These are phyloP conservation scores for Sthenelais limicola DNA, from an alignment of 2,888 invertebrate species.

Conservation along the genomic window DNA sequence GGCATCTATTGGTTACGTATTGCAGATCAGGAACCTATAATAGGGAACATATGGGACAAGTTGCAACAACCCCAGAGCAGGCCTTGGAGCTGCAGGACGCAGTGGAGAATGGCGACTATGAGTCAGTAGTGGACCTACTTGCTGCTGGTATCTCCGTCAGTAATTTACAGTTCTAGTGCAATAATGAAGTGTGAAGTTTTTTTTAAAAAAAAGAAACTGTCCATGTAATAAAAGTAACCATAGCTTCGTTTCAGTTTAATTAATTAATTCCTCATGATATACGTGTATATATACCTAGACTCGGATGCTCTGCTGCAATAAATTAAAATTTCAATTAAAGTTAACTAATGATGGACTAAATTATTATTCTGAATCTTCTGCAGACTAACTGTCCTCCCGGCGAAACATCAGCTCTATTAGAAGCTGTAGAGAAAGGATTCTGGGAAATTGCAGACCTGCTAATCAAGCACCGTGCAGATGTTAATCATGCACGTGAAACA, in stretches of 20 bases:
- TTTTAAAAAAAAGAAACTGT: neutral
- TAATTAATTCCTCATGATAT: too few relatives aligned
- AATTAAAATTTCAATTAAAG: too few relatives aligned
- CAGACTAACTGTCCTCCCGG: conserved; percentile 19
- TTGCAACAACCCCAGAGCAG: conserved; percentile 19
- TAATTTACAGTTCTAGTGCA: too few relatives aligned
- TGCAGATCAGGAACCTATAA: too few relatives aligned
- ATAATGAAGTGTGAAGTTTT: neutral
- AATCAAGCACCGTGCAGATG: conserved; percentile 13
- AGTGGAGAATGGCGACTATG: neutral
- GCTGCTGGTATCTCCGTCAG: conserved; percentile 23
- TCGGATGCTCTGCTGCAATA: too few relatives aligned
- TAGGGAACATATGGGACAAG: conserved; percentile 28
- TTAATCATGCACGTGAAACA: conserved; percentile 1
- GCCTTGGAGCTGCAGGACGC: conserved; percentile 28
- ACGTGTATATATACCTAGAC: too few relatives aligned
- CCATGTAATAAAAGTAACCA: too few relatives aligned
- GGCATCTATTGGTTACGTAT: too few relatives aligned
- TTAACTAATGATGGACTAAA: neutral
- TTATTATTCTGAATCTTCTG: neutral
- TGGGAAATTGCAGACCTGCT: conserved; percentile 7
- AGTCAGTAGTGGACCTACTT: neutral
- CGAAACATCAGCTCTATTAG: neutral
- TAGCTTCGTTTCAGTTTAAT: too few relatives aligned
- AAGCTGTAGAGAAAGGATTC: conserved; percentile 10